Evolutionary conservation across 2,797 vertebrate species (phyloP).

Genomic region (Cyclura pinguis): DNA sequence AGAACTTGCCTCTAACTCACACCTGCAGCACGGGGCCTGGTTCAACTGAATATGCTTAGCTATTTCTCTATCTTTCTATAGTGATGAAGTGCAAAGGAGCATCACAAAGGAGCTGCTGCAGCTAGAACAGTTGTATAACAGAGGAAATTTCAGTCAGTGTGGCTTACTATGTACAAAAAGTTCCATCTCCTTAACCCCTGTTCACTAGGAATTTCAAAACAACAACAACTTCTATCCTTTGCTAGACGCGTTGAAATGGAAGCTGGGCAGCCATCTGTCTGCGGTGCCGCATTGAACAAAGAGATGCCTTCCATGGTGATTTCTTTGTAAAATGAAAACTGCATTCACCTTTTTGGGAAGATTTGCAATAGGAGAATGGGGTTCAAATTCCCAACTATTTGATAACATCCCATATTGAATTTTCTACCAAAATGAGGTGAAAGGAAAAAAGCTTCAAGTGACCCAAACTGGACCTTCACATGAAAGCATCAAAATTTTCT

Average conservation of each 20-base stretch:
- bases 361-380: too few relatives aligned
- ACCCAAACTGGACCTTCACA: too few relatives aligned
- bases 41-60: too few relatives aligned
- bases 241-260: neutral
- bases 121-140: neutral
- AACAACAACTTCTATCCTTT: neutral
- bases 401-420: too few relatives aligned
- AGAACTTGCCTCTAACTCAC: neutral
- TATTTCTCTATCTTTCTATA: neutral
- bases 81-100: neutral
- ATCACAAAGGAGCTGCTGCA: neutral
- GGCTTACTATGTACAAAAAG: neutral
- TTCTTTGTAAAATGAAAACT: too few relatives aligned
- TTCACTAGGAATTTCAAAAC: neutral
- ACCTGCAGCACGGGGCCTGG: neutral
- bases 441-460: too few relatives aligned
- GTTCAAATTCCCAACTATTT: too few relatives aligned
- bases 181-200: neutral
- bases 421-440: too few relatives aligned
- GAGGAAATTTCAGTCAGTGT: neutral
- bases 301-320: neutral
- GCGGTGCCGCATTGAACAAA: neutral
- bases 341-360: too few relatives aligned
- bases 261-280: neutral
- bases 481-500: too few relatives aligned